Conservation (phyloP, 2,113 vertebrate species). For the Pandion haliaetus region DNA sequence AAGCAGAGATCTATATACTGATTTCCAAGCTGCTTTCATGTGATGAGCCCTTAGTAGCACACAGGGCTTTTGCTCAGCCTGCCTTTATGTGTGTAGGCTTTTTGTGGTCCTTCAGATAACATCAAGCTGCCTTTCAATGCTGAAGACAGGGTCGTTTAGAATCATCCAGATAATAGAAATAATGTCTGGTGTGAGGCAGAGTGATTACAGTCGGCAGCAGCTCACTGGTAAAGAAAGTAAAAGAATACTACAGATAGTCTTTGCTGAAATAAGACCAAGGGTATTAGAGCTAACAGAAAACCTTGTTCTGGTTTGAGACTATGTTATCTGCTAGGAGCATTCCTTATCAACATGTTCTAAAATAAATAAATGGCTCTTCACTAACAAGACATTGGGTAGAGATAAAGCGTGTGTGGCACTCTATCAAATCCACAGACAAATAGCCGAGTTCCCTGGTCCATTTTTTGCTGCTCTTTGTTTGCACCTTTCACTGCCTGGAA, state of each 20-base stretch:
- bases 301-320: slow-evolving; percentile 39
- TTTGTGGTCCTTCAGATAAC: background rate
- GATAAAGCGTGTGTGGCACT: slow-evolving; percentile 36
- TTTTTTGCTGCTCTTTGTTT: slow-evolving; percentile 32
- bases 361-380: slow-evolving; percentile 54
- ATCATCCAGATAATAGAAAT: slow-evolving; percentile 47
- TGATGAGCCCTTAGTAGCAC: background rate
- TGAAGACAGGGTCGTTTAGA: slow-evolving; percentile 4
- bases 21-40: background rate
- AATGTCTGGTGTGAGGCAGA: slow-evolving; percentile 4
- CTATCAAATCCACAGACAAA: slow-evolving; percentile 4
- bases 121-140: slow-evolving; percentile 15
- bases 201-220: slow-evolving; percentile 45
- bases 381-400: slow-evolving; percentile 11
- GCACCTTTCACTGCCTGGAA: background rate
- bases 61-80: background rate
- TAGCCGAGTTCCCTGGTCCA: background rate
- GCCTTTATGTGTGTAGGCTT: background rate
- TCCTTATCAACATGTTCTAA: slow-evolving; percentile 38
- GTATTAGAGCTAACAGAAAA: slow-evolving; percentile 44
- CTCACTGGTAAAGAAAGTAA: slow-evolving; percentile 30
- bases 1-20: background rate
- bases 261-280: slow-evolving; percentile 37
- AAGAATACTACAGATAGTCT: slow-evolving; percentile 34
- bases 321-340: slow-evolving; percentile 48